A percentile compares a stretch with the other conserved stretches of the same genome.
Evolutionary conservation across 2,113 vertebrate species (phyloP).

Genomic region (Zosterops japonicus): DNA sequence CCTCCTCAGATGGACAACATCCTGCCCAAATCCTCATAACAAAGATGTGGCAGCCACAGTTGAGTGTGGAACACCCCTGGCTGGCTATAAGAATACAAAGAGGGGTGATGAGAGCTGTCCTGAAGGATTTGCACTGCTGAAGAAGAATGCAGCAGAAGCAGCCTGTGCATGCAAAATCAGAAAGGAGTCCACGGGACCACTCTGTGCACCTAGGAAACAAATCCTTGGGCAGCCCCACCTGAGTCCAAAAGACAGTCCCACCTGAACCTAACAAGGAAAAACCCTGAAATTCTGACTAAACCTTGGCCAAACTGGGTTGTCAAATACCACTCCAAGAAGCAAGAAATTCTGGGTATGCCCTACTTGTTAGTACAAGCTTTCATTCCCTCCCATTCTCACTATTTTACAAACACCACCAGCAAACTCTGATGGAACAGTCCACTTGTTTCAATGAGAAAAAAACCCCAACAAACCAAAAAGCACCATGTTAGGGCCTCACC

Average conservation of each 20-base stretch:
- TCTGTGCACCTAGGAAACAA: fast-evolving
- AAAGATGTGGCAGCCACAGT: background rate
- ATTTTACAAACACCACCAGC: background rate
- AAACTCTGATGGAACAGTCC: background rate
- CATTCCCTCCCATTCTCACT: background rate
- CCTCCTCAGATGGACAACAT: background rate
- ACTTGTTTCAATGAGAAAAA: background rate
- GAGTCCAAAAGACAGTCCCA: background rate
- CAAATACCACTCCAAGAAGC: background rate
- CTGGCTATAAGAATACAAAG: fast-evolving
- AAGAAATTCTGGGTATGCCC: background rate
- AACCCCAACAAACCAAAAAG: background rate
- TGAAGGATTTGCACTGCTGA: background rate
- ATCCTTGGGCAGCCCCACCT: background rate
- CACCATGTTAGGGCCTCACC: background rate
- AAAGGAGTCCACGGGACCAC: background rate
- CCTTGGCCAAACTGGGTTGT: background rate
- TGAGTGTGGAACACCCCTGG: background rate
- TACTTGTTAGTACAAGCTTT: background rate
- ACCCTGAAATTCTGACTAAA: background rate
- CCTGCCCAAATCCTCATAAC: background rate
- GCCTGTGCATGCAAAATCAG: background rate
- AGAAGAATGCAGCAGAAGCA: background rate
- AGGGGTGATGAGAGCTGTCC: background rate
- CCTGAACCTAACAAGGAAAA: background rate